Conservation (phyloP, 2,113 vertebrate species). For the Azemiops feae region DNA sequence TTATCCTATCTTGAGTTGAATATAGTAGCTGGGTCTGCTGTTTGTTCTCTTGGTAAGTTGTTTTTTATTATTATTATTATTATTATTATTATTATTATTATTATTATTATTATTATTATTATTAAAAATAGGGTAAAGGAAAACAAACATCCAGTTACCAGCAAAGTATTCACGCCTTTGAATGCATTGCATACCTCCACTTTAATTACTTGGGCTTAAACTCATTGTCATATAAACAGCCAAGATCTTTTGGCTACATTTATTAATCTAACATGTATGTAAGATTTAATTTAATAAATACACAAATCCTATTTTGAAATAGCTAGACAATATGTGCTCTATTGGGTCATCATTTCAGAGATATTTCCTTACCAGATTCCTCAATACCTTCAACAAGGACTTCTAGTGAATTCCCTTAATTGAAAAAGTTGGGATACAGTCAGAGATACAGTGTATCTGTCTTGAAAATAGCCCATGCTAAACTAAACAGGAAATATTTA, state of each 20-base stretch:
- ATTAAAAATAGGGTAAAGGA: not conserved
- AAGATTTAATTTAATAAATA: not conserved
- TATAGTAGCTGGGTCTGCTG: conserved; percentile 77
- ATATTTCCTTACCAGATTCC: not conserved
- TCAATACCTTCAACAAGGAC: not conserved
- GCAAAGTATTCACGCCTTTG: not conserved
- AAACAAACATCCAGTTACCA: not conserved
- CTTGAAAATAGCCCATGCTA: not conserved
- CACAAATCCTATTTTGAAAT: not conserved
- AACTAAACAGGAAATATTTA: not conserved
- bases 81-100: no score
- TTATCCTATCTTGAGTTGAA: conserved; percentile 89
- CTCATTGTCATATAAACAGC: not conserved
- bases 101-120: no score
- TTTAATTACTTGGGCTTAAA: not conserved
- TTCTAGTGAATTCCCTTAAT: not conserved
- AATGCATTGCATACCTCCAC: not conserved
- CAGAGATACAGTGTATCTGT: not conserved
- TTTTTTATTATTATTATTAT: no score
- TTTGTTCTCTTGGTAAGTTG: conserved; percentile 80
- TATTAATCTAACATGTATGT: not conserved
- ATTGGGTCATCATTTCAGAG: not conserved
- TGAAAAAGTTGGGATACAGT: not conserved
- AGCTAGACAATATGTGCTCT: not conserved
- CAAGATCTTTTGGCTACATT: not conserved